phyloP scores from a whole-genome alignment of 2,797 vertebrate genomes.

The Petrocephalus schoutedeni region DNA sequence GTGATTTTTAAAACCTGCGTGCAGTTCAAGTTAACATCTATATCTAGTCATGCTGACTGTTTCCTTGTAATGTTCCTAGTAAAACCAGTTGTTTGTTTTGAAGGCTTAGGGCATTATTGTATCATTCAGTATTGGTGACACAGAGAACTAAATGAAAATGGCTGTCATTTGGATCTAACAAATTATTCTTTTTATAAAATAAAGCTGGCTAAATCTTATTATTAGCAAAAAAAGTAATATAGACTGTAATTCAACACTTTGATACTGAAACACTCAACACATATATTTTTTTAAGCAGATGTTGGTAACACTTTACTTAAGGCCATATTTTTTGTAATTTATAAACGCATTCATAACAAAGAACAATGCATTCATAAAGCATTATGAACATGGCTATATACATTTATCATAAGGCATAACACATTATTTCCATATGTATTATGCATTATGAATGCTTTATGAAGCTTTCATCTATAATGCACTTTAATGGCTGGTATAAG shows the following conservation, averaged over 20 bases:
- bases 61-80: background rate
- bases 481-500: too few relatives aligned
- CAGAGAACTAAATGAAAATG: background rate
- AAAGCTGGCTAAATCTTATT: background rate
- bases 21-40: background rate
- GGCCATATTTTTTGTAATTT: too few relatives aligned
- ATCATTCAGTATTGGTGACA: background rate
- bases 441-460: too few relatives aligned
- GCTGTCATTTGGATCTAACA: background rate
- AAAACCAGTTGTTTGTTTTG: background rate
- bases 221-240: background rate
- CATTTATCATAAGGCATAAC: too few relatives aligned
- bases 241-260: background rate
- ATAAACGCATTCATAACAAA: too few relatives aligned
- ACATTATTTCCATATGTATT: too few relatives aligned
- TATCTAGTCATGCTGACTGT: background rate
- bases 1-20: background rate
- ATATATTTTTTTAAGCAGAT: background rate
- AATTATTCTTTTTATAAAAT: background rate
- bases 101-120: background rate
- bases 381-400: too few relatives aligned
- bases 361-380: too few relatives aligned
- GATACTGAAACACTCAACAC: background rate
- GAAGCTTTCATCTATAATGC: too few relatives aligned
- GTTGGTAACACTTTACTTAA: too few relatives aligned